Evolutionary conservation across 2,888 invertebrate genomes (phyloP).

Genomic region (Tenthredo mesomela): DNA sequence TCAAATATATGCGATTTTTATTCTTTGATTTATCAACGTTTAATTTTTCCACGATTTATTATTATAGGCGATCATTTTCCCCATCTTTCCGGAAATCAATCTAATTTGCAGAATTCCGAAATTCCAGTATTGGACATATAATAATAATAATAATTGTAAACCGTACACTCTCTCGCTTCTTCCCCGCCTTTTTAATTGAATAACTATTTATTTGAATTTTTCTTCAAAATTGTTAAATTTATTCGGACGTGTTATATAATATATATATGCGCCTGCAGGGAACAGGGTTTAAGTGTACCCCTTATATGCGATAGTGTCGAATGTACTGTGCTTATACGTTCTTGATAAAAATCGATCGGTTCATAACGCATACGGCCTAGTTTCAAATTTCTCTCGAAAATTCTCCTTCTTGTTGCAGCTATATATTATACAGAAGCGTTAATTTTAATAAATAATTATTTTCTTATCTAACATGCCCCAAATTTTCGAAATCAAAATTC

Average conservation of each 20-base stretch:
- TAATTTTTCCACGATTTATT: too few species aligned
- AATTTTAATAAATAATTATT: neutral
- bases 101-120: too few species aligned
- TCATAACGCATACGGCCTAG: conserved; percentile 31
- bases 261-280: neutral
- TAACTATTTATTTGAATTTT: too few species aligned
- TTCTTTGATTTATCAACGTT: neutral
- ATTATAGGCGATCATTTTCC: neutral
- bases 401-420: neutral
- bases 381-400: conserved; percentile 26
- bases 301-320: conserved; percentile 21
- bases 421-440: neutral
- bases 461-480: too few species aligned
- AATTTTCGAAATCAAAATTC: neutral
- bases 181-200: too few species aligned
- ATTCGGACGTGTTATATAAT: neutral
- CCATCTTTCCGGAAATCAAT: neutral
- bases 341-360: conserved; percentile 44
- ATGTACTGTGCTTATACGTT: neutral
- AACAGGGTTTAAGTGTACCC: neutral
- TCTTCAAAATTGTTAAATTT: neutral
- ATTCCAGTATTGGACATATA: too few species aligned
- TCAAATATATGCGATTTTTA: neutral
- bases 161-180: too few species aligned
- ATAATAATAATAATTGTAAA: too few species aligned